Percentiles rank a stretch among this genome's conserved stretches.
Evolutionary conservation across 1,140 invertebrate species (phyloP).

Genomic region (Drosophila sulfurigaster): DNA sequence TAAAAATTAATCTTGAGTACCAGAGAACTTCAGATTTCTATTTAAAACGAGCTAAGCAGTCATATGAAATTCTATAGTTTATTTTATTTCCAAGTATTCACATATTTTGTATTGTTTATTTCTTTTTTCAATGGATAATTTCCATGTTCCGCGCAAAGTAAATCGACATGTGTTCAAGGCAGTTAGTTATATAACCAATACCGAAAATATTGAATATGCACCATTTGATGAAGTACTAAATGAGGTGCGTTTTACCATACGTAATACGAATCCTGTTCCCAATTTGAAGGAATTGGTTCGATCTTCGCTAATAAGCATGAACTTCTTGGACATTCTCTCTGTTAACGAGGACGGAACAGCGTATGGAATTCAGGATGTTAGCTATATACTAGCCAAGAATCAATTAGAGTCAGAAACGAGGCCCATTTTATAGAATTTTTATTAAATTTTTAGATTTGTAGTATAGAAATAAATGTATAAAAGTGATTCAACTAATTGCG

Average conservation of each 20-base stretch:
- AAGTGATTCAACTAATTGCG: neutral
- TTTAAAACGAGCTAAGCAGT: too few species aligned
- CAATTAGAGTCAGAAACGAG: too few species aligned
- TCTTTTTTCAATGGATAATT: conserved; percentile 35
- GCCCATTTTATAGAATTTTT: neutral
- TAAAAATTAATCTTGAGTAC: too few species aligned
- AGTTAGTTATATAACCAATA: conserved; percentile 5
- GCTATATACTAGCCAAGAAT: too few species aligned
- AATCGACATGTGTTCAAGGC: conserved; percentile 44
- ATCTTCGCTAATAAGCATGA: conserved; percentile 21
- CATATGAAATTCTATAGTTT: too few species aligned
- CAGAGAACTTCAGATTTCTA: too few species aligned
- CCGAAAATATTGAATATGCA: conserved; percentile 12
- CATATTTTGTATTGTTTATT: neutral
- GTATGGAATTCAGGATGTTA: conserved; percentile 7
- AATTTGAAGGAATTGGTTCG: conserved; percentile 8
- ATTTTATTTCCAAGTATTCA: neutral
- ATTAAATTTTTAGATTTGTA: neutral
- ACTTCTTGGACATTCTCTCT: neutral
- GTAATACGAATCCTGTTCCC: conserved; percentile 29
- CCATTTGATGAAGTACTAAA: conserved; percentile 1
- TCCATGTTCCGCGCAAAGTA: conserved; percentile 32
- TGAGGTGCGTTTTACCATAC: conserved; percentile 20
- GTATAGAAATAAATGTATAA: neutral
- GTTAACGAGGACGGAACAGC: neutral